These are phyloP conservation scores for Phodopus roborovskii DNA, from an alignment of 2,113 vertebrate species.

Conservation along the genomic window DNA sequence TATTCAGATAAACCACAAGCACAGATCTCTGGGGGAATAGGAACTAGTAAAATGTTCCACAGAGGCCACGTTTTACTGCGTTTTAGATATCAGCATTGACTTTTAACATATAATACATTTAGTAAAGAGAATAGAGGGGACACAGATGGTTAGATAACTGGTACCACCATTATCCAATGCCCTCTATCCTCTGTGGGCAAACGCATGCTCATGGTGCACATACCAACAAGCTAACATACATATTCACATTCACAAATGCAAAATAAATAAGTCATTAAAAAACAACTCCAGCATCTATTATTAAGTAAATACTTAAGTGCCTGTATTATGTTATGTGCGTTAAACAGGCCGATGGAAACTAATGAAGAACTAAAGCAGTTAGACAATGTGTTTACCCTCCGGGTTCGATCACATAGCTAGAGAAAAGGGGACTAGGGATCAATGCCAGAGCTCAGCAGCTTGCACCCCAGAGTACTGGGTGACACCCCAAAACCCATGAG, in stretches of 20 bases:
- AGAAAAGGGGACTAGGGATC: neutral
- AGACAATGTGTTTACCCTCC: neutral
- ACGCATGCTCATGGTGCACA: neutral
- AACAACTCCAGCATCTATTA: neutral
- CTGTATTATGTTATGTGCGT: neutral
- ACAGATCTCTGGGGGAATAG: neutral
- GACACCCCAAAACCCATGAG: neutral
- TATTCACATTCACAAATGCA: neutral
- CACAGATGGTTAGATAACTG: neutral
- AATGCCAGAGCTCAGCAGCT: neutral
- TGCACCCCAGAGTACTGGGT: neutral
- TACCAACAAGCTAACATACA: neutral
- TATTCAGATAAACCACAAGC: neutral
- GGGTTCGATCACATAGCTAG: neutral
- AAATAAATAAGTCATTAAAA: neutral
- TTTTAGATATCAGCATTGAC: neutral
- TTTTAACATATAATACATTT: neutral
- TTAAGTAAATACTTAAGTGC: neutral
- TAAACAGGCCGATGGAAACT: neutral
- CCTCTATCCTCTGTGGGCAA: neutral
- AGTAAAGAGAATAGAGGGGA: neutral
- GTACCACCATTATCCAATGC: neutral
- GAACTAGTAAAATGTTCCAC: neutral
- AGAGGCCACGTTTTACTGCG: neutral
- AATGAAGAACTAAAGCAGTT: neutral